Conservation (phyloP, 2,113 vertebrate genomes). For the Ciconia stormi region DNA sequence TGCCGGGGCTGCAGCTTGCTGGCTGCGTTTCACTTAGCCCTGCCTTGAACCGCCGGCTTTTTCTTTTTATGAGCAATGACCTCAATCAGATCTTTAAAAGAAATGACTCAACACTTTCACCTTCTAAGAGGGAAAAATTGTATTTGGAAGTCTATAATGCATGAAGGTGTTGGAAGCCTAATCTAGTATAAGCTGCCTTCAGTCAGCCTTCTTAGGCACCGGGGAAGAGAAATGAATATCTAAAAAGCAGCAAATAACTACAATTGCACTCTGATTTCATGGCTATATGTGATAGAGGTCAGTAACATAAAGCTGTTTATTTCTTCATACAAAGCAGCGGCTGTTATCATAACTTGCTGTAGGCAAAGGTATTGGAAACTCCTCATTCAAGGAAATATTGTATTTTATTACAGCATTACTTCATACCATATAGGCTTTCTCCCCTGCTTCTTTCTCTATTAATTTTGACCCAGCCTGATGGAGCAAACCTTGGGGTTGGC, state of each 20-base stretch:
- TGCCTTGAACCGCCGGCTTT: not conserved
- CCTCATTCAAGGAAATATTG: not conserved
- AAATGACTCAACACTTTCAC: slow-evolving; percentile 33
- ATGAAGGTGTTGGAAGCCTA: slow-evolving; percentile 24
- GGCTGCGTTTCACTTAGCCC: not conserved
- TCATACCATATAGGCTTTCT: not conserved
- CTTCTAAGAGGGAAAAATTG: not conserved
- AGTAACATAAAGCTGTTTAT: slow-evolving; percentile 26
- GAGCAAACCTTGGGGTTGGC: not conserved
- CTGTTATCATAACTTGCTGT: slow-evolving; percentile 3
- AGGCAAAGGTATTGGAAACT: not conserved
- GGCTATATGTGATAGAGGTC: not conserved
- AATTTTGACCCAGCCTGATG: not conserved
- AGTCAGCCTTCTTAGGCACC: not conserved
- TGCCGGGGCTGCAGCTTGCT: fast-evolving
- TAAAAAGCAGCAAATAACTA: slow-evolving; percentile 17
- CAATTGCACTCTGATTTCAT: slow-evolving; percentile 12
- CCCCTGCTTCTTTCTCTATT: not conserved
- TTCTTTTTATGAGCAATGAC: not conserved
- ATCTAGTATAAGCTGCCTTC: not conserved
- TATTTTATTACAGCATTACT: not conserved
- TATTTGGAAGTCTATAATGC: slow-evolving; percentile 14
- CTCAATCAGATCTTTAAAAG: not conserved
- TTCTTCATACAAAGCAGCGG: not conserved
- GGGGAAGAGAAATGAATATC: slow-evolving; percentile 12